Evolutionary conservation across 2,113 vertebrate species (phyloP).

Genomic region (Cynoglossus semilaevis): DNA sequence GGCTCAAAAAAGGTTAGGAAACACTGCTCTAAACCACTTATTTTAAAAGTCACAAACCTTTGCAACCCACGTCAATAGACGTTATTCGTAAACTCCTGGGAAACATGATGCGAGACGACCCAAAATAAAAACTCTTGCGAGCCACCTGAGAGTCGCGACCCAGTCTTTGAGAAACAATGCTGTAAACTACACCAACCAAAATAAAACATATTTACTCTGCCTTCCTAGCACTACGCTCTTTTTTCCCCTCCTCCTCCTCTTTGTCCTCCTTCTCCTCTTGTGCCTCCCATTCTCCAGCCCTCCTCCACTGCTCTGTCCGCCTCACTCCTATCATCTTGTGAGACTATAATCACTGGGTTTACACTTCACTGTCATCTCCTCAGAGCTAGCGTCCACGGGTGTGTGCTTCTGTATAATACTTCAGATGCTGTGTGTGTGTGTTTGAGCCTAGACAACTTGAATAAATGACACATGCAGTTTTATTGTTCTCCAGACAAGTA

Average conservation of each 20-base stretch:
- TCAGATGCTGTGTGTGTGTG: slow-evolving; percentile 2
- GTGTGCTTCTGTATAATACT: slow-evolving; percentile 19
- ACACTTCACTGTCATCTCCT: slow-evolving; percentile 60
- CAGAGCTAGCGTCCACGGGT: slow-evolving; percentile 16
- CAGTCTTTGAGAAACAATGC: too few species aligned
- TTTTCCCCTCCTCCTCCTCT: slow-evolving; percentile 5
- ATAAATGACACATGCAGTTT: slow-evolving; percentile 14
- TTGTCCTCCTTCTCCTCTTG: slow-evolving; percentile 16
- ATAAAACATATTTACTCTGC: slow-evolving; percentile 15
- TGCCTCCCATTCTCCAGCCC: slow-evolving; percentile 14
- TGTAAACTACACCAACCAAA: slow-evolving; percentile 8
- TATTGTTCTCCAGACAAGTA: slow-evolving; percentile 5
- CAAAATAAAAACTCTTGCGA: too few species aligned
- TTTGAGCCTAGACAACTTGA: slow-evolving; percentile 1
- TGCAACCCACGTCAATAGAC: too few species aligned
- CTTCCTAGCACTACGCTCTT: slow-evolving; percentile 29
- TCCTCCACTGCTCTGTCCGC: slow-evolving; percentile 78
- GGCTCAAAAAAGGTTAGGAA: too few species aligned
- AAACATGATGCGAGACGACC: too few species aligned
- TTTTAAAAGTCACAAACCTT: too few species aligned
- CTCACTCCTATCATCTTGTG: slow-evolving; percentile 58
- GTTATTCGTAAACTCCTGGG: too few species aligned
- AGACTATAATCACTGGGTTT: slow-evolving; percentile 55
- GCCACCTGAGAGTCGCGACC: too few species aligned
- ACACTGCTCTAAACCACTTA: too few species aligned